A percentile compares a stretch with the other conserved stretches of the same genome.
These are phyloP conservation scores for Ophioninae sp. DNA, from an alignment of 2,888 invertebrate species.

Conservation along the genomic window DNA sequence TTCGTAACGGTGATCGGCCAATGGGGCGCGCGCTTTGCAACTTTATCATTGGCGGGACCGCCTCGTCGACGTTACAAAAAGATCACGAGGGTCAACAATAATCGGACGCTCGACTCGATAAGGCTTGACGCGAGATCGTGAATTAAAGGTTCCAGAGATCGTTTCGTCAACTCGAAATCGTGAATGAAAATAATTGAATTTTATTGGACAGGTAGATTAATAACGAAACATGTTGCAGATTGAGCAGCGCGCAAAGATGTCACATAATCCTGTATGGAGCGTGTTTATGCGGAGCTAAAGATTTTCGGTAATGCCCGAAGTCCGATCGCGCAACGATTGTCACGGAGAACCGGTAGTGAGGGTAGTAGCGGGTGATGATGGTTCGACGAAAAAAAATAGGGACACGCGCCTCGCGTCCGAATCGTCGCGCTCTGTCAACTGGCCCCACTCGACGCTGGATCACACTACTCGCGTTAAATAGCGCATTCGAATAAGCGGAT, in stretches of 20 bases:
- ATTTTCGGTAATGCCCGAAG: neutral
- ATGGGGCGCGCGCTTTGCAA: no score
- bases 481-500: slow-evolving; percentile 49
- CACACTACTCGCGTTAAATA: slow-evolving; percentile 30
- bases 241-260: neutral
- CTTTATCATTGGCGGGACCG: no score
- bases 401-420: neutral
- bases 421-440: neutral
- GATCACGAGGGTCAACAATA: no score
- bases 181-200: neutral
- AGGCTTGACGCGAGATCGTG: no score
- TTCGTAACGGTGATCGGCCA: no score
- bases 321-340: neutral
- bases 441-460: no score
- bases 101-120: no score
- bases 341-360: neutral
- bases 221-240: neutral
- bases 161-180: neutral
- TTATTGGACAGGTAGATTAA: neutral
- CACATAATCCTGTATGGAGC: neutral
- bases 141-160: no score
- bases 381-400: neutral
- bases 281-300: neutral
- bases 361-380: neutral
- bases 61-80: no score